Base-by-base conservation (phyloP, 92 coral and sea anemone genomes). In the Siderastrea siderea region DNA sequence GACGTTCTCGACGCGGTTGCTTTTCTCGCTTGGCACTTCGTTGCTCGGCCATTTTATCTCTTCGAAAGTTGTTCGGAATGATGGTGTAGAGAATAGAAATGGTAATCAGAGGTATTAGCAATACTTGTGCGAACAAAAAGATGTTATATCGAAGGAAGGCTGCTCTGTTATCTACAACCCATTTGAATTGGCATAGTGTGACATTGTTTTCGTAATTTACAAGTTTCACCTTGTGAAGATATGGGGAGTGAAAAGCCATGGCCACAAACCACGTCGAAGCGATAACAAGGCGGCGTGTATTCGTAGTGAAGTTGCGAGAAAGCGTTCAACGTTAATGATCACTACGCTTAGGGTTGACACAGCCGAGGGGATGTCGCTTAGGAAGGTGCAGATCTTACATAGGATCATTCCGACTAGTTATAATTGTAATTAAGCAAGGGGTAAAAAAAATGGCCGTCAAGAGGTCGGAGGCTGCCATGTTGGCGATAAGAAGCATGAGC, bases 401-500 rank as follows among this genome's bases (percentile, higher is more conserved):
- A 82, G 19, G 58, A 82, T 43, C 11, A 10, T 69, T 48, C 86
- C 77, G 3, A 46, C 68, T 43, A 17, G 0, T 70, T 47, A 45
- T 58, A 9, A 15, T 4, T 44, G 68, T 7, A 17, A 82, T 48
- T 0, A 70, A 6, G 47, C 86, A 78, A 57, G 86, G 77, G 19
- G 47, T 16, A n/a, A 69, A 15, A 57, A 69, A 82, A 16, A 70
- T 58, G 1, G 68, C 78, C 4, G 50, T 74, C 55, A 82, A 62
- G 75, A 70, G 46, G 68, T 82, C 86, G 6, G 86, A 82, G 6
- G 78, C 86, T 2, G 86, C 86, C 86, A 82, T 82, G 69, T 69
- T 82, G 17, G 86, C 78, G 8, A 82, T 59, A 11, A 82, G 78
- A 0, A 82, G 70, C 58, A 82, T 46, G 26, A 82, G 15, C 12